A percentile compares a stretch with the other conserved stretches of the same genome.
These are phyloP conservation scores for Notarius lentiginosus DNA, from an alignment of 2,113 vertebrate genomes.

Conservation along the genomic window DNA sequence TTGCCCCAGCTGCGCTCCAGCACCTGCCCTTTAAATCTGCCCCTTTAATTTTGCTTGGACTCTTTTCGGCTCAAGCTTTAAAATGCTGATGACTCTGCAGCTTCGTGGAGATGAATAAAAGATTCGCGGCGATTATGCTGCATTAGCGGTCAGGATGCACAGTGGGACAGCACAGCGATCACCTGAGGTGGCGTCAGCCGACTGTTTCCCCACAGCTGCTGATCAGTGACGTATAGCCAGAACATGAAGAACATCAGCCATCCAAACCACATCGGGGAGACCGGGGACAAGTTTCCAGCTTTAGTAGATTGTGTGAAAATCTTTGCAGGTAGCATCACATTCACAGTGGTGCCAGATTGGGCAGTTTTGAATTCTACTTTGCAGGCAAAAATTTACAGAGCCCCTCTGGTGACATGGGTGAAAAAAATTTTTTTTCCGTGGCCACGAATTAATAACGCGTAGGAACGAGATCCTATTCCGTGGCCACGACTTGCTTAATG, in stretches of 20 bases:
- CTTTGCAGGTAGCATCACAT: too few relatives aligned
- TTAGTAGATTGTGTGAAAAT: too few relatives aligned
- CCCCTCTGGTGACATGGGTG: too few relatives aligned
- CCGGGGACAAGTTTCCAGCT: too few relatives aligned
- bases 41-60: background rate
- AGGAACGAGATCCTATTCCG: too few relatives aligned
- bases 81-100: conserved; percentile 6
- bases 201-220: background rate
- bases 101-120: background rate
- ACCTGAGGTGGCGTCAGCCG: background rate
- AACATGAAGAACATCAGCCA: background rate
- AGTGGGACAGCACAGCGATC: background rate
- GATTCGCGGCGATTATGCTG: conserved; percentile 9
- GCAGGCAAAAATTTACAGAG: too few relatives aligned
- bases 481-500: too few relatives aligned
- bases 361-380: too few relatives aligned
- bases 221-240: background rate
- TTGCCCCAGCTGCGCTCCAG: conserved; percentile 30
- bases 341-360: too few relatives aligned
- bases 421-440: too few relatives aligned
- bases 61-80: conserved; percentile 2
- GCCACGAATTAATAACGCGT: too few relatives aligned
- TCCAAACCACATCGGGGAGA: too few relatives aligned
- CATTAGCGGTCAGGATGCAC: conserved; percentile 33
- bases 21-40: conserved; percentile 25